phyloP scores from a whole-genome alignment of 2,888 invertebrate genomes.

The Actias luna region DNA sequence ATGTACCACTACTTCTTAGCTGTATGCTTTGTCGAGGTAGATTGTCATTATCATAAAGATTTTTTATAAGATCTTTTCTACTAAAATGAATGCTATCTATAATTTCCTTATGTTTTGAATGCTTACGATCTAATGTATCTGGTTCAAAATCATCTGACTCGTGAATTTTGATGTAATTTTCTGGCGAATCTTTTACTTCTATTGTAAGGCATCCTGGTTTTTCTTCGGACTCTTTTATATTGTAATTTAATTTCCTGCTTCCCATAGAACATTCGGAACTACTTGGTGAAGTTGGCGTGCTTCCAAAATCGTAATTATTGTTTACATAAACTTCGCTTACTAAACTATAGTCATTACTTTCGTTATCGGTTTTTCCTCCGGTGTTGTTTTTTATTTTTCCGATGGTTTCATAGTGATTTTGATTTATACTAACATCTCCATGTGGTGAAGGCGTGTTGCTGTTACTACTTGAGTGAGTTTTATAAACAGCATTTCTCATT shows the following conservation, averaged over 20 bases:
- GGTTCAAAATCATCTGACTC: slow-evolving; percentile 93
- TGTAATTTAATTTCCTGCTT: slow-evolving; percentile 80
- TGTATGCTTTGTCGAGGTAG: slow-evolving; percentile 79
- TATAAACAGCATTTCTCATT: slow-evolving; percentile 88
- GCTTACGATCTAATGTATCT: slow-evolving; percentile 91
- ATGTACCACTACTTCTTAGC: slow-evolving; percentile 86
- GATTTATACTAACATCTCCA: slow-evolving; percentile 51
- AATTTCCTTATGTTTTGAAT: slow-evolving; percentile 71
- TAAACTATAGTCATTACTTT: slow-evolving; percentile 83
- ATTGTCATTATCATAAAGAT: slow-evolving; percentile 46
- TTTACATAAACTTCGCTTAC: slow-evolving; percentile 91
- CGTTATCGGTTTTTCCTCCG: slow-evolving; percentile 45
- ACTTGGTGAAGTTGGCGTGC: slow-evolving; percentile 81
- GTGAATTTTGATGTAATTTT: slow-evolving; percentile 87
- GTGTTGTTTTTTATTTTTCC: slow-evolving; percentile 43
- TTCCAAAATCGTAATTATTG: slow-evolving; percentile 85
- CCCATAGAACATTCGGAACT: slow-evolving; percentile 82
- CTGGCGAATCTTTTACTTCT: slow-evolving; percentile 90
- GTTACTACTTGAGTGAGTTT: slow-evolving; percentile 82
- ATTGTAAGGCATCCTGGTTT: slow-evolving; percentile 92
- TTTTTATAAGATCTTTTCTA: slow-evolving; percentile 59
- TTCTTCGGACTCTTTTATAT: slow-evolving; percentile 69
- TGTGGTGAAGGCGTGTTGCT: slow-evolving; percentile 74
- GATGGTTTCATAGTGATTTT: slow-evolving; percentile 73
- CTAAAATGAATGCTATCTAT: slow-evolving; percentile 56